Evolutionary conservation across 1,140 invertebrate species (phyloP).

Genomic region (Drosophila carrolli): DNA sequence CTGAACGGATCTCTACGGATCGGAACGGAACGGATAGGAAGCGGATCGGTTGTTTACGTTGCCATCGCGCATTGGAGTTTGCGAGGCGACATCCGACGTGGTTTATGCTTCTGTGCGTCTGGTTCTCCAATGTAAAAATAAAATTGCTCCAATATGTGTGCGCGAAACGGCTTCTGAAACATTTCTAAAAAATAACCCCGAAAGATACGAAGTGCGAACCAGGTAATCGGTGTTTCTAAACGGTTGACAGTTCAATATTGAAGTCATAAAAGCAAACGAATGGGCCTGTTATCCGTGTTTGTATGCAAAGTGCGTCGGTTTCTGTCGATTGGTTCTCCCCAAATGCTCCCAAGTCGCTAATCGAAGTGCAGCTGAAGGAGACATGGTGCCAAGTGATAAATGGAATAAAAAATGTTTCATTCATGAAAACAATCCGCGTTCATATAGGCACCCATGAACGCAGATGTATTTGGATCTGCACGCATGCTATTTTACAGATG

Average conservation of each 20-base stretch:
- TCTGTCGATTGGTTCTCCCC: conserved; percentile 7
- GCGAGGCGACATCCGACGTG: conserved; percentile 37
- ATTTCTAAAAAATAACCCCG: background rate
- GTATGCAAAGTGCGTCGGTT: conserved; percentile 25
- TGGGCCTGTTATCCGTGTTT: conserved; percentile 35
- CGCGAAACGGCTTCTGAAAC: conserved; percentile 37
- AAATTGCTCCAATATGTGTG: conserved; percentile 44
- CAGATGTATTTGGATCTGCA: conserved; percentile 32
- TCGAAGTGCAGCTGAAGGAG: conserved; percentile 54
- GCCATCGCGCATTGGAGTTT: conserved; percentile 26
- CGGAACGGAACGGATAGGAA: conserved; percentile 22
- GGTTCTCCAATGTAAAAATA: conserved; percentile 66
- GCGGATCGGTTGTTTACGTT: conserved; percentile 19
- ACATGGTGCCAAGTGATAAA: conserved; percentile 62
- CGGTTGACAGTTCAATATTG: conserved; percentile 16
- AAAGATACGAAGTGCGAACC: background rate
- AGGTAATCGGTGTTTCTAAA: conserved; percentile 41
- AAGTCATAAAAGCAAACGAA: conserved; percentile 22
- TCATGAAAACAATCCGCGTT: conserved; percentile 59
- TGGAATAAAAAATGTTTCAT: conserved; percentile 71
- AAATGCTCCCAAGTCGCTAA: conserved; percentile 18
- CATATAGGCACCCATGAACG: conserved; percentile 18
- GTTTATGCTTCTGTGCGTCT: conserved; percentile 44
- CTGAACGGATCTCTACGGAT: conserved; percentile 19
- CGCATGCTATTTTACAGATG: conserved; percentile 23